These are phyloP conservation scores for Aramus guarauna DNA, from an alignment of 2,113 vertebrate genomes.

Conservation along the genomic window DNA sequence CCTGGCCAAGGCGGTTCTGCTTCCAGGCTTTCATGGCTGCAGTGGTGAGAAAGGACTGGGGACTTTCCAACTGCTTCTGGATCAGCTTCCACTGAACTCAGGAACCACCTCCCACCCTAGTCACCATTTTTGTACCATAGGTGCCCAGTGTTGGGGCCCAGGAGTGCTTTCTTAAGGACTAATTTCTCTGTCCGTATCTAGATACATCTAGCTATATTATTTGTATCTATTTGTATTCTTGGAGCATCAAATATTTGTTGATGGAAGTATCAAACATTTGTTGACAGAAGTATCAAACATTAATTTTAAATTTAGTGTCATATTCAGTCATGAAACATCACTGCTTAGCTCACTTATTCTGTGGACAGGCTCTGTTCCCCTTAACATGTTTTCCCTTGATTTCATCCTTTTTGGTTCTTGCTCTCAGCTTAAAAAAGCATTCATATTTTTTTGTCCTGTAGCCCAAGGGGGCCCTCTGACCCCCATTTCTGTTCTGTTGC, in stretches of 20 bases:
- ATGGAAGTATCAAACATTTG: background rate
- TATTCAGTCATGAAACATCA: background rate
- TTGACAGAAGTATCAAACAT: background rate
- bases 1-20: background rate
- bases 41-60: background rate
- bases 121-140: background rate
- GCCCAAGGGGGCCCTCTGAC: background rate
- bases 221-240: background rate
- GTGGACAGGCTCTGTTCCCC: background rate
- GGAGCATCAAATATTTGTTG: background rate
- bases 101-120: background rate
- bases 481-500: background rate
- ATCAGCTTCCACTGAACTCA: background rate
- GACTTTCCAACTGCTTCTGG: background rate
- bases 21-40: background rate
- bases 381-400: background rate
- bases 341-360: background rate
- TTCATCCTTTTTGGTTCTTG: background rate
- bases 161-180: background rate
- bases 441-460: background rate
- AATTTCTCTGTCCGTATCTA: background rate
- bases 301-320: background rate
- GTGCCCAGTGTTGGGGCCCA: too few relatives aligned
- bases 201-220: background rate
- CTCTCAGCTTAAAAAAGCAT: background rate